Base-by-base conservation (phyloP, 2,113 vertebrate genomes). In the Acanthisitta chloris region DNA sequence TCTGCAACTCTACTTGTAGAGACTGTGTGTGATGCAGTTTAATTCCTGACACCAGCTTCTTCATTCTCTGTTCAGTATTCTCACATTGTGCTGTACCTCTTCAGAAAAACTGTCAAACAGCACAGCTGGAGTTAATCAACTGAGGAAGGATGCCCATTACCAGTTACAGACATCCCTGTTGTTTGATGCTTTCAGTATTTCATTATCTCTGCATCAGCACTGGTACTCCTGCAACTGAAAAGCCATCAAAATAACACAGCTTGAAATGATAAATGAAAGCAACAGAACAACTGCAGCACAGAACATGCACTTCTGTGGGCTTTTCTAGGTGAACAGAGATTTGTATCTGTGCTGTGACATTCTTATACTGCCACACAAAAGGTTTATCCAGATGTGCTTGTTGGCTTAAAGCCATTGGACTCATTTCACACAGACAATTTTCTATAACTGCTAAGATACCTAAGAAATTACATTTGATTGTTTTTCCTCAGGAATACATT, bases 91-190 rank as follows among this genome's bases (percentile, higher is more conserved):
- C 88, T 81, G 67, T 76, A 96, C 57, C 78, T 96, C 94, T 97
- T 97, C 93, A 92, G 84, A 96, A 81, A 97, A 95, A 64, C 90
- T 97, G 97, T 97, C 98, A 97, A 97, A 97, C 88, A 97, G 90
- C 97, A 96, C 97, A 98, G 98, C 95, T 98, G 97, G 98, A 98
- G 97, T 97, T 98, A 98, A 98, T 98, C 98, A 98, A 98, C 96
- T 96, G 97, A 97, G 96, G 95, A 97, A 97, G 95, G 96, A 96
- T 97, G 96, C 94, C 97, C 97, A 98, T 98, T 98, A 98, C 94
- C 97, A 96, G 97, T 93, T 96, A 97, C 92, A 97, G 98, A 97
- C 82, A 88, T 96, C 96, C 94, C 92, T 88, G 96, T 95, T 97
- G 97, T 97, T 97, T 93, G 97, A 93, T 95, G 92, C 92, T 97